A percentile compares a stretch with the other conserved stretches of the same genome.
These are phyloP conservation scores for Cataglyphis livida DNA, from an alignment of 2,888 invertebrate species.

Conservation along the genomic window DNA sequence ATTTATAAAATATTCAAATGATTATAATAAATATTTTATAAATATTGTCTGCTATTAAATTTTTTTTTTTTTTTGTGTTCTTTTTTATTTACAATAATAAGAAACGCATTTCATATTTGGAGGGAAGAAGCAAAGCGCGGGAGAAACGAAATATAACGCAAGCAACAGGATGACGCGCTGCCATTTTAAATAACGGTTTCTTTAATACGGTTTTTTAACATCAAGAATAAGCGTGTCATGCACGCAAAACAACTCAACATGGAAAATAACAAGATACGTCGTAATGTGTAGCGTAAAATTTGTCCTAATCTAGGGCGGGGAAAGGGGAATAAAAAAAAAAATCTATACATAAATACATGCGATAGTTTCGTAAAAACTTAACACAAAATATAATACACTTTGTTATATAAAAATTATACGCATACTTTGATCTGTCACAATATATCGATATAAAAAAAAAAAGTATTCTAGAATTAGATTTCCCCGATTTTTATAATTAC, in stretches of 20 bases:
- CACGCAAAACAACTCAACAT: neutral
- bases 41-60: no score
- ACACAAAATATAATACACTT: neutral
- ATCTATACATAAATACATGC: neutral
- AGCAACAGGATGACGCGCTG: neutral
- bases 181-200: constrained; percentile 3
- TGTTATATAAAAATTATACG: neutral
- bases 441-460: neutral
- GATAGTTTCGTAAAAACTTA: neutral
- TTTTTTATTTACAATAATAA: neutral
- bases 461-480: neutral
- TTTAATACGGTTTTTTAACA: neutral
- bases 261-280: neutral
- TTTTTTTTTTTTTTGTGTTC: no score
- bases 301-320: neutral
- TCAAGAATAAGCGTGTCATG: neutral
- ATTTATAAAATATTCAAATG: no score
- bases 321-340: neutral
- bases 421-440: no score
- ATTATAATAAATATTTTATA: no score
- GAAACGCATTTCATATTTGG: neutral
- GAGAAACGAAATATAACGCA: neutral
- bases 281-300: neutral
- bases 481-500: neutral
- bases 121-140: neutral